Evolutionary conservation across 2,888 invertebrate species (phyloP), one percentile per base, ranked within the genome.

Genomic region (Tenodera sinensis): DNA sequence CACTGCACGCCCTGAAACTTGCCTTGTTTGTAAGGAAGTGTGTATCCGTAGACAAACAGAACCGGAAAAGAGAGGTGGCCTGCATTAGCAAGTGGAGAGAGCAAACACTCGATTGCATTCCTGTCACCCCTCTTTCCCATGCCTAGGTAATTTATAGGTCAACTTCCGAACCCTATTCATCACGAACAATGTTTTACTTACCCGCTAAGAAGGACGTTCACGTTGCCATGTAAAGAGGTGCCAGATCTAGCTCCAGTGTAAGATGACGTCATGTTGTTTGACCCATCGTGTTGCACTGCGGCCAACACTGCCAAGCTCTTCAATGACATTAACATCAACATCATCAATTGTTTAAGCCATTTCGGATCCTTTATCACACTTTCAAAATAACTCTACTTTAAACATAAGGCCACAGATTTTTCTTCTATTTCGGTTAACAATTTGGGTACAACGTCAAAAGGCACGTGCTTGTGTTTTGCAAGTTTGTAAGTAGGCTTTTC

Each of bases 151-250:
- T 42, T 42, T 42, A 42, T 7, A 34, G 7, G 12, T 42, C 12
- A 42, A 12, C 42, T 12, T 42, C 42, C 42, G 2, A 42, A 0
- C 42, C 6, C 12, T 12, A 42, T 12, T 9, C 42, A 12, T 42
- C 42, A 42, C 42, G 12, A 42, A 42, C 12, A 42, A 42, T 12
- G 28, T 15, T 1, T 54, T 28, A 94, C 96, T 95, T 93, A 97
- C 97, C 97, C 97, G 93, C 97, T 96, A 91, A 97, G 95, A 91
- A 97, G 95, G 91, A 97, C 94, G 93, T 97, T 97, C 92, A 96
- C 95, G 92, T 95, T 95, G 91, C 95, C 96, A 92, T 96, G 94
- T 90, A 95, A 93, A 91, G 94, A 89, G 81, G 87, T 83, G 54
- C 89, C 90, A 8, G 85, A 89, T 88, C 89, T 84, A 34, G 90